A percentile compares a stretch with the other conserved stretches of the same genome.
These are phyloP conservation scores for Capromys pilorides DNA, from an alignment of 2,797 vertebrate species.

Conservation along the genomic window DNA sequence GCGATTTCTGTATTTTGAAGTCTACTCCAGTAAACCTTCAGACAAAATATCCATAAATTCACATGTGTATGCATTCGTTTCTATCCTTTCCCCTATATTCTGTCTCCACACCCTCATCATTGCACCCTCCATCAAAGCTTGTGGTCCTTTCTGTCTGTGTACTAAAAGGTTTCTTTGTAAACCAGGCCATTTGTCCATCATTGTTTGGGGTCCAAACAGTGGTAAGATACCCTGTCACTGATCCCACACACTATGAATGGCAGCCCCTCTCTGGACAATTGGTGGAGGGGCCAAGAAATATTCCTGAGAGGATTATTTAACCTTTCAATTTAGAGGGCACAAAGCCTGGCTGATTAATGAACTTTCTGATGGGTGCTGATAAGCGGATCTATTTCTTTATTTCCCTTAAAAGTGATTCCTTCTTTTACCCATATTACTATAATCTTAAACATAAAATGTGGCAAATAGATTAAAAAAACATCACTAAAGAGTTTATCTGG, in stretches of 20 bases:
- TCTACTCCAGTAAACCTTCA: slow-evolving; percentile 61
- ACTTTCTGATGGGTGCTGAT: slow-evolving; percentile 92
- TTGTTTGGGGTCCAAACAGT: slow-evolving; percentile 89
- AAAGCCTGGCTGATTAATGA: slow-evolving; percentile 93
- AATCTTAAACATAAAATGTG: slow-evolving; percentile 92
- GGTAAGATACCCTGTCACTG: slow-evolving; percentile 90
- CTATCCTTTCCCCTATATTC: slow-evolving; percentile 48
- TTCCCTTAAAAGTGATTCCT: slow-evolving; percentile 90
- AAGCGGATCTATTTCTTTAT: slow-evolving; percentile 92
- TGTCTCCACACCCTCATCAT: slow-evolving; percentile 71
- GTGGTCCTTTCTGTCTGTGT: slow-evolving; percentile 83
- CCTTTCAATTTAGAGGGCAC: slow-evolving; percentile 93
- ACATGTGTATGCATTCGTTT: slow-evolving; percentile 65
- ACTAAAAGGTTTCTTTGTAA: slow-evolving; percentile 87
- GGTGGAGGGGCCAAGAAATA: slow-evolving; percentile 88
- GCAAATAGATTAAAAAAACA: slow-evolving; percentile 92
- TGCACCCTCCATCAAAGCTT: slow-evolving; percentile 83
- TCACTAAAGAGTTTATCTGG: slow-evolving; percentile 90
- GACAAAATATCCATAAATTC: slow-evolving; percentile 76
- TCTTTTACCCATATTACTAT: slow-evolving; percentile 89
- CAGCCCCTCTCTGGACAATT: slow-evolving; percentile 89
- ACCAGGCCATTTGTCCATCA: slow-evolving; percentile 87
- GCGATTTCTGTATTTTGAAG: neutral
- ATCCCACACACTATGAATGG: slow-evolving; percentile 88
- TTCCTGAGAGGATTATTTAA: slow-evolving; percentile 92